Percentiles rank a stretch among this genome's conserved stretches.
These are phyloP conservation scores for Trinorchestia longiramus DNA, from an alignment of 1,140 invertebrate genomes.

Conservation along the genomic window DNA sequence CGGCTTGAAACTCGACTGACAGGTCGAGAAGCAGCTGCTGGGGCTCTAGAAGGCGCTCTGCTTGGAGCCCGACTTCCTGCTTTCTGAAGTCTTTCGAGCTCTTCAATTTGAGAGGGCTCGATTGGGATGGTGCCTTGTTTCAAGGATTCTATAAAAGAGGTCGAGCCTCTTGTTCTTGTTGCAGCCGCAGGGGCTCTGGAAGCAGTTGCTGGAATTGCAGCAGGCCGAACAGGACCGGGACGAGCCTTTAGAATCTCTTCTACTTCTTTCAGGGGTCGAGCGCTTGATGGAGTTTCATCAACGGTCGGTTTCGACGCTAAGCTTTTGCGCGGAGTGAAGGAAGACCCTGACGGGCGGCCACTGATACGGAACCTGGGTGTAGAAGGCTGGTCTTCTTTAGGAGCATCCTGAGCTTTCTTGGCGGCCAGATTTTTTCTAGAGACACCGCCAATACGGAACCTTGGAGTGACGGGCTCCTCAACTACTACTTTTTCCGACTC, in stretches of 20 bases:
- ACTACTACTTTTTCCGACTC: background rate
- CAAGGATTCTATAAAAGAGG: background rate
- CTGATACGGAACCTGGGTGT: background rate
- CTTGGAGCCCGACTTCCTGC: background rate
- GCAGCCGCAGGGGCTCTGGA: background rate
- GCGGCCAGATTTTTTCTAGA: background rate
- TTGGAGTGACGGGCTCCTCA: background rate
- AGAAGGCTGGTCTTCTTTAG: background rate
- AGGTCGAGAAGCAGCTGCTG: background rate
- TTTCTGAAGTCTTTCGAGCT: background rate
- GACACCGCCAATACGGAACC: background rate
- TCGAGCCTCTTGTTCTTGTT: background rate
- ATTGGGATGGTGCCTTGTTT: constrained; percentile 1
- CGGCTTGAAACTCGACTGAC: background rate
- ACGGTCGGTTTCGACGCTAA: background rate
- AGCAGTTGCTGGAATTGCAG: background rate
- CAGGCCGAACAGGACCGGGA: background rate
- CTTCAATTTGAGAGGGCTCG: constrained; percentile 10
- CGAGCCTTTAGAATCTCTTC: background rate
- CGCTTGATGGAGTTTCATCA: background rate
- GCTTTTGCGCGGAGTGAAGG: constrained; percentile 25
- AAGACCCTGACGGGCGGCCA: background rate
- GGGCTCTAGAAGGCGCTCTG: background rate
- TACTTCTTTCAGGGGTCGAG: background rate
- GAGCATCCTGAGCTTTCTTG: background rate